Evolutionary conservation across 2,797 vertebrate genomes (phyloP).

Genomic region (Molothrus ater): DNA sequence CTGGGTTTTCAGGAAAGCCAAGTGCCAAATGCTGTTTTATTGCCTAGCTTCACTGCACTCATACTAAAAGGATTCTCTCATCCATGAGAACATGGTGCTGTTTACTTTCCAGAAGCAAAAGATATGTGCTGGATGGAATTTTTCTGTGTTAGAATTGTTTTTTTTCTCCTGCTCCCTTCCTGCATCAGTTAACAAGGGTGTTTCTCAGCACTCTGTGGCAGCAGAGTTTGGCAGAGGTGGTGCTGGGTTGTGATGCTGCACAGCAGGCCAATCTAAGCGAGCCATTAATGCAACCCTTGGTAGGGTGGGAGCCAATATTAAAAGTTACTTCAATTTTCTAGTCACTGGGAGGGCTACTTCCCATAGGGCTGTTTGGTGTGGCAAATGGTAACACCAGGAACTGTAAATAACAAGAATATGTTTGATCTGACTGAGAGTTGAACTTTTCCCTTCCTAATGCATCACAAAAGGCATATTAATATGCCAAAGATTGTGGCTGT

Average conservation of each 20-base stretch:
- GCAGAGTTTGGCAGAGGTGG: background rate
- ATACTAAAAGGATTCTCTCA: background rate
- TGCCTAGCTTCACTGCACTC: background rate
- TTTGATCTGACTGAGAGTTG: slow-evolving; percentile 36
- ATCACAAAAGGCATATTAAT: background rate
- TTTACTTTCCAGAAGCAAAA: background rate
- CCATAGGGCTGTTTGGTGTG: background rate
- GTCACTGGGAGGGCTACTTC: slow-evolving; percentile 30
- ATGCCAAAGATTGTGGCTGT: background rate
- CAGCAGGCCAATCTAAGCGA: slow-evolving; percentile 26
- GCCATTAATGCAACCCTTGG: background rate
- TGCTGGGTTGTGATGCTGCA: background rate
- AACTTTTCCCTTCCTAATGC: slow-evolving; percentile 48
- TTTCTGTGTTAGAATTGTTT: background rate
- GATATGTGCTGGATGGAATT: background rate
- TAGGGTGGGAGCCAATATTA: slow-evolving; percentile 33
- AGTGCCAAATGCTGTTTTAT: background rate
- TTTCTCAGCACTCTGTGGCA: background rate
- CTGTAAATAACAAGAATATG: slow-evolving; percentile 20
- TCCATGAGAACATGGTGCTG: background rate
- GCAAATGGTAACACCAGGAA: background rate
- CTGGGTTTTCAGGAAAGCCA: background rate
- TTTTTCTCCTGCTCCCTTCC: background rate
- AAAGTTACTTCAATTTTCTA: slow-evolving; percentile 59
- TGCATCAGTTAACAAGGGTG: background rate